These are phyloP conservation scores for Euborellia annulipes DNA, from an alignment of 1,140 invertebrate genomes.

Conservation along the genomic window DNA sequence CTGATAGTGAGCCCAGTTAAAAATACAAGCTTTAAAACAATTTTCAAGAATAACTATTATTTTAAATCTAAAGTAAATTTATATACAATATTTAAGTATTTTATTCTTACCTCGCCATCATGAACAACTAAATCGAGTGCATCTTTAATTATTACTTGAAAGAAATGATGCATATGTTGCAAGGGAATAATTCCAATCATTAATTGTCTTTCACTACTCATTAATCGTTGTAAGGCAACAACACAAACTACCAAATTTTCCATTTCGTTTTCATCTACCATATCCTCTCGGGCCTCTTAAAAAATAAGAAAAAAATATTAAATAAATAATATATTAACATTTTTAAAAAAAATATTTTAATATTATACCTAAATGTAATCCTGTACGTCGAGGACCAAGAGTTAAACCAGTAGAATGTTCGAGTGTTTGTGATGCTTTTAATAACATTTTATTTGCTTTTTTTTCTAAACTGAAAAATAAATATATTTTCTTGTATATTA, in stretches of 20 bases:
- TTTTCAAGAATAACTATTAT: too few species aligned
- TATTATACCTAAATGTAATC: slow-evolving; percentile 27
- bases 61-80: too few species aligned
- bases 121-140: slow-evolving; percentile 69
- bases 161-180: slow-evolving; percentile 62
- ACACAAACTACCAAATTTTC: slow-evolving; percentile 72
- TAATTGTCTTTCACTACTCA: slow-evolving; percentile 69
- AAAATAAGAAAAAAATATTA: too few species aligned
- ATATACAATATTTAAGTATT: too few species aligned
- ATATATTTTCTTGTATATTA: background rate
- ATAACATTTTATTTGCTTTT: slow-evolving; percentile 70
- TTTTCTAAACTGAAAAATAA: slow-evolving; percentile 47
- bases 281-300: slow-evolving; percentile 37
- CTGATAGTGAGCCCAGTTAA: too few species aligned
- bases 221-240: slow-evolving; percentile 70
- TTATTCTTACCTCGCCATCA: slow-evolving; percentile 67
- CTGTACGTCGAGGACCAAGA: slow-evolving; percentile 34
- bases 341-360: too few species aligned
- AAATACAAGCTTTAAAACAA: too few species aligned
- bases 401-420: slow-evolving; percentile 55
- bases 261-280: slow-evolving; percentile 65
- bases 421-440: slow-evolving; percentile 66
- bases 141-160: slow-evolving; percentile 68
- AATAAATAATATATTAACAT: too few species aligned
- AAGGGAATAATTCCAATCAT: slow-evolving; percentile 71